Evolutionary conservation across 2,113 vertebrate genomes (phyloP).

Genomic region (Micronisus gabar): DNA sequence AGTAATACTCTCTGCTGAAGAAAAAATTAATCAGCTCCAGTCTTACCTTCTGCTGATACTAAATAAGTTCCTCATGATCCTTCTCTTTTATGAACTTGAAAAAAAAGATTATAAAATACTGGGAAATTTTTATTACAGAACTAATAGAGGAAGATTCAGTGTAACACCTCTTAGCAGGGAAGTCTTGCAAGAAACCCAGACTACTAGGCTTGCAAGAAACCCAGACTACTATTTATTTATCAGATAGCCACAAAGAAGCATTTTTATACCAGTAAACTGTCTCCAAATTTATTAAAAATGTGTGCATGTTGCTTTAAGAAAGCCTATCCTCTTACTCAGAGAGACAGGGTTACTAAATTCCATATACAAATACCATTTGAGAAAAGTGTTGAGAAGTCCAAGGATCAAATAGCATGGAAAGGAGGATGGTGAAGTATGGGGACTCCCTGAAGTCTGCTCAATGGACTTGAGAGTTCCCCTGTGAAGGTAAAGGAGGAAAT

Average conservation of each 20-base stretch:
- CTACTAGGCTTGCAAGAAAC: not conserved
- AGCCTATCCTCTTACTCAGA: not conserved
- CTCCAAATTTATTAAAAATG: not conserved
- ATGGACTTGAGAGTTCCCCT: not conserved
- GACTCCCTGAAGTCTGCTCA: not conserved
- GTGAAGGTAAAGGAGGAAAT: not conserved
- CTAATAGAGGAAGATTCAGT: not conserved
- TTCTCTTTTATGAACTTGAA: not conserved
- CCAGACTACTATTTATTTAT: not conserved
- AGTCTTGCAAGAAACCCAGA: not conserved
- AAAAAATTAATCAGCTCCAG: not conserved
- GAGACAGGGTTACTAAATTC: not conserved
- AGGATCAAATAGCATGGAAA: not conserved
- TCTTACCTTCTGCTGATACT: not conserved
- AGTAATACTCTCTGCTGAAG: not conserved
- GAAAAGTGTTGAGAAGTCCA: not conserved
- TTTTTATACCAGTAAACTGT: not conserved
- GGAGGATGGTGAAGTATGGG: not conserved
- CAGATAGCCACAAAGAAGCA: not conserved
- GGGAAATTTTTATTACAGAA: not conserved
- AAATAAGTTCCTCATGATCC: not conserved
- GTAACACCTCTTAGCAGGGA: not conserved
- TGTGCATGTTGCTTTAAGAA: not conserved
- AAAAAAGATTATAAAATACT: not conserved
- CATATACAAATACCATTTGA: not conserved